Conservation (phyloP, 2,113 vertebrate species). For the Myiagra hebetior region DNA sequence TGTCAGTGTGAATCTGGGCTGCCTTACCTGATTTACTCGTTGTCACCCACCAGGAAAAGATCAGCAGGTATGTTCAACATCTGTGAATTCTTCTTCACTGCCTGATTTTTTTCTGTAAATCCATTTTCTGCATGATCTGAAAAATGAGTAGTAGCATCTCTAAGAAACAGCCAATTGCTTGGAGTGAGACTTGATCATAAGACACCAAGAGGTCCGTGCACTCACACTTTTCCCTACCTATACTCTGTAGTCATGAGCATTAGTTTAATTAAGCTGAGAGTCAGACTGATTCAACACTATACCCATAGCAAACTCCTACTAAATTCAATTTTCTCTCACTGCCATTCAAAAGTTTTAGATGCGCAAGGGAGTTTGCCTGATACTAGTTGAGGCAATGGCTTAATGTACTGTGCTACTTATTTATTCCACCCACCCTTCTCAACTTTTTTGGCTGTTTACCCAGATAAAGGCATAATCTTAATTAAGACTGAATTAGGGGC, state of each 20-base stretch:
- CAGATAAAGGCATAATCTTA: slow-evolving; percentile 12
- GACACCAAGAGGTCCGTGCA: background rate
- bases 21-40: background rate
- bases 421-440: background rate
- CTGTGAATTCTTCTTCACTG: background rate
- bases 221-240: background rate
- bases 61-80: background rate
- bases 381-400: background rate
- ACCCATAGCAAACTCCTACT: background rate
- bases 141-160: background rate
- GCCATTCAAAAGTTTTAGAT: background rate
- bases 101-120: background rate
- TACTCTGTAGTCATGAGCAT: background rate
- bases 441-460: background rate
- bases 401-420: background rate
- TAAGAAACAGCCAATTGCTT: background rate
- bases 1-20: background rate
- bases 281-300: background rate
- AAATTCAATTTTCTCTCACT: background rate
- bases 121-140: background rate
- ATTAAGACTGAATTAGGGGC: background rate
- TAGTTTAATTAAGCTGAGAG: background rate
- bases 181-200: background rate
- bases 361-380: background rate
- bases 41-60: background rate